These are phyloP conservation scores for Omphaloscelis lunosa DNA, from an alignment of 2,888 invertebrate genomes.

Conservation along the genomic window DNA sequence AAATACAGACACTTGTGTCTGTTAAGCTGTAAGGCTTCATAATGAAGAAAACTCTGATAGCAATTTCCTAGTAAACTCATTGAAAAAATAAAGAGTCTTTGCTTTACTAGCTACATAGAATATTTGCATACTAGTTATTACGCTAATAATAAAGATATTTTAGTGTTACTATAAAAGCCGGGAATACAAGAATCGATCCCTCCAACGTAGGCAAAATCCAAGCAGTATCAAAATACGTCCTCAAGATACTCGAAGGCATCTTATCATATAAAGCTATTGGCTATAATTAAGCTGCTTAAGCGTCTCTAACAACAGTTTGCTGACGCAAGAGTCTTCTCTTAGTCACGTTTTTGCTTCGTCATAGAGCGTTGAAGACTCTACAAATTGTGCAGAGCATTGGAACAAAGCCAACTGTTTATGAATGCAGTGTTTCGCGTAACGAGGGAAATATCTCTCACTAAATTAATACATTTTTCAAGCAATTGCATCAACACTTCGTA, in stretches of 20 bases:
- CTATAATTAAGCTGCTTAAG: conserved; percentile 66
- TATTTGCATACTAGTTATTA: conserved; percentile 1
- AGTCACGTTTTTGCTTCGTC: conserved; percentile 84
- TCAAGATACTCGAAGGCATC: conserved; percentile 29
- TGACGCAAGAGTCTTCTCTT: conserved; percentile 70
- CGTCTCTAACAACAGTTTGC: conserved; percentile 67
- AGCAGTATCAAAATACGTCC: conserved; percentile 39
- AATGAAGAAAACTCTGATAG: neutral
- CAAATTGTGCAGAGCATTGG: conserved; percentile 82
- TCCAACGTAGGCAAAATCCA: conserved; percentile 23
- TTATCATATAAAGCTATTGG: conserved; percentile 56
- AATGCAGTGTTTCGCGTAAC: conserved; percentile 84
- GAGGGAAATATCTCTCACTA: conserved; percentile 77
- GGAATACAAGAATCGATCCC: neutral
- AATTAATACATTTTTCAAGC: conserved; percentile 50
- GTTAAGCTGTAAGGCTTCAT: neutral
- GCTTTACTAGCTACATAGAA: neutral
- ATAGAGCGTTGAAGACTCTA: conserved; percentile 78
- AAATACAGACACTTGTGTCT: neutral
- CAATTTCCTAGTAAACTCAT: neutral
- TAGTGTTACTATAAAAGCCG: neutral
- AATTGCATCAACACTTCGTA: conserved; percentile 46
- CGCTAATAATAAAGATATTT: neutral
- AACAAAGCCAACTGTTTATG: conserved; percentile 83
- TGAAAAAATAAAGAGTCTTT: neutral